Percentiles rank a stretch among this genome's conserved stretches.
phyloP scores from a whole-genome alignment of 2,888 invertebrate species.

The Zaprionus lineosus region DNA sequence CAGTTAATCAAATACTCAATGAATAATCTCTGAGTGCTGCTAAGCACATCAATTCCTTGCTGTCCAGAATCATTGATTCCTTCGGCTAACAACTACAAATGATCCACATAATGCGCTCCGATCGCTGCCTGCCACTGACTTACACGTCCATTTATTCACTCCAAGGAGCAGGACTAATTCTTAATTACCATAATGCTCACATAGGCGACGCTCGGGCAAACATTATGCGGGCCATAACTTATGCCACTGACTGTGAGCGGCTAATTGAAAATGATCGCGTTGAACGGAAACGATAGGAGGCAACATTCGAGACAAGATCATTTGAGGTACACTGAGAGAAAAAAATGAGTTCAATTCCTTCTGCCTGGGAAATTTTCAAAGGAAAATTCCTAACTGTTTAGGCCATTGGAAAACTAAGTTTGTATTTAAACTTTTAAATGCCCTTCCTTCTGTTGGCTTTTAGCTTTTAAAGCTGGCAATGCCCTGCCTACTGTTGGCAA shows the following conservation, averaged over 20 bases:
- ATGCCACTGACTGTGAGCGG: constrained; percentile 5
- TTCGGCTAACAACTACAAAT: constrained; percentile 6
- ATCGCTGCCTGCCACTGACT: constrained; percentile 42
- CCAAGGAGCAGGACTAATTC: constrained; percentile 13
- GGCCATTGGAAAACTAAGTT: no score
- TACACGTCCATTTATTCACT: constrained; percentile 35
- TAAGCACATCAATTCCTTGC: neutral
- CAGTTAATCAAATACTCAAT: constrained; percentile 10
- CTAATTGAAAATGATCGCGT: constrained; percentile 70
- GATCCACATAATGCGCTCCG: neutral
- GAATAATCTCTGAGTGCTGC: constrained; percentile 23
- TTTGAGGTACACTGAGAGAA: neutral
- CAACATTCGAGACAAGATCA: neutral
- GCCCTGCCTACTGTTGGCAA: no score
- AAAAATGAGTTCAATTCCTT: no score
- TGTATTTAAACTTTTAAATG: no score
- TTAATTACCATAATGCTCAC: constrained; percentile 26
- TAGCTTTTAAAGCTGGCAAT: no score
- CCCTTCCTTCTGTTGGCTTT: no score
- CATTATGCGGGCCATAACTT: constrained; percentile 17
- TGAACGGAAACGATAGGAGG: neutral
- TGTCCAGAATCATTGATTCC: constrained; percentile 41
- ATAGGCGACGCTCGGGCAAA: constrained; percentile 3
- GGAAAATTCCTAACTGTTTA: no score
- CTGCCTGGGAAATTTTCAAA: no score